phyloP scores from a whole-genome alignment of 2,113 vertebrate species.

The Rhagologus leucostigma region DNA sequence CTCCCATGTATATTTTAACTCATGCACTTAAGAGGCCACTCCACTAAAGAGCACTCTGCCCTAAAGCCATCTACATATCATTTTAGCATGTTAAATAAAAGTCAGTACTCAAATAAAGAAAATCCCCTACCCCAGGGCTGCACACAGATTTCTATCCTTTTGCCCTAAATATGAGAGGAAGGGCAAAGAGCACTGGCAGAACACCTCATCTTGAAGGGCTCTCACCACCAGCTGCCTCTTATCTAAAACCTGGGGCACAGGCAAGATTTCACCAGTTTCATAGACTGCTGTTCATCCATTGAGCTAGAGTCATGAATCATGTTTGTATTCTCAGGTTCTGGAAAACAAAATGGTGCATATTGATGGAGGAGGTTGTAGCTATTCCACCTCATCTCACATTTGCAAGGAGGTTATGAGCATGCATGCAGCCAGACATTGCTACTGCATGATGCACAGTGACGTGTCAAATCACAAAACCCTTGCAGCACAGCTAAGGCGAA shows the following conservation, averaged over 20 bases:
- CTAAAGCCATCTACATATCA: not conserved
- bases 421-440: not conserved
- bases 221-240: not conserved
- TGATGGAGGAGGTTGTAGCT: not conserved
- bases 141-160: not conserved
- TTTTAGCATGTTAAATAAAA: not conserved
- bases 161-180: not conserved
- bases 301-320: not conserved
- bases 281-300: not conserved
- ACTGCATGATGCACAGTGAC: not conserved
- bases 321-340: not conserved
- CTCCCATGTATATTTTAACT: not conserved
- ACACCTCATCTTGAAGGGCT: not conserved
- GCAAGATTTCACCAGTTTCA: not conserved
- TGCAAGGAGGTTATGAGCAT: not conserved
- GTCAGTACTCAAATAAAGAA: not conserved
- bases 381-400: not conserved
- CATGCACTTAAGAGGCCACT: not conserved
- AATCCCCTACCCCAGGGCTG: not conserved
- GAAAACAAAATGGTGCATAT: not conserved
- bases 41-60: not conserved
- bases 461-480: not conserved
- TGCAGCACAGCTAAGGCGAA: not conserved
- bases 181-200: not conserved
- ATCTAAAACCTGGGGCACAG: not conserved